A percentile compares a stretch with the other conserved stretches of the same genome.
Conservation (phyloP, 1,140 invertebrate species). For the Hormaphis cornu region DNA sequence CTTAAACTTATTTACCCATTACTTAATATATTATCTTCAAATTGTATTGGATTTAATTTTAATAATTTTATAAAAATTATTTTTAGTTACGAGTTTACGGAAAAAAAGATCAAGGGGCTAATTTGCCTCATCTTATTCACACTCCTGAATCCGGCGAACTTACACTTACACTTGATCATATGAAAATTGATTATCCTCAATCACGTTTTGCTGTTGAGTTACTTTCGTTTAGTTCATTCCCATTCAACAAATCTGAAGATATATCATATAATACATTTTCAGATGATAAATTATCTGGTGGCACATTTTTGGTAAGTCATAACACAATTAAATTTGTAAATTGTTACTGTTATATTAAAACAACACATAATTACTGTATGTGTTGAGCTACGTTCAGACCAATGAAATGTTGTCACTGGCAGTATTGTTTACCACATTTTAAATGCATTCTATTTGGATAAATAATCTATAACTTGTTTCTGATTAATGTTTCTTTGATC, state of each 20-base stretch:
- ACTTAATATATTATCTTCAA: too few relatives aligned
- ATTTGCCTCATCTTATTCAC: slow-evolving; percentile 9
- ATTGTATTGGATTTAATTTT: too few relatives aligned
- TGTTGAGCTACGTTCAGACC: too few relatives aligned
- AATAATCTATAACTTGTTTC: too few relatives aligned
- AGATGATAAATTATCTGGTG: background rate
- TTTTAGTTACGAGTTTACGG: slow-evolving; percentile 17
- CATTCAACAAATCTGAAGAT: slow-evolving; percentile 2
- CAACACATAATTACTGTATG: too few relatives aligned
- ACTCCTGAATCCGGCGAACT: slow-evolving; percentile 20
- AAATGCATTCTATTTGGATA: too few relatives aligned
- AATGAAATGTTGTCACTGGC: too few relatives aligned
- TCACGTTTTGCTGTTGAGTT: slow-evolving; percentile 19
- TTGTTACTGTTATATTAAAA: too few relatives aligned
- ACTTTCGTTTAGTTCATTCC: slow-evolving; percentile 7
- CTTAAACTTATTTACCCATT: too few relatives aligned
- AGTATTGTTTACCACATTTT: too few relatives aligned
- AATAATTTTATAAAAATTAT: background rate
- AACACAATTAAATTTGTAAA: background rate
- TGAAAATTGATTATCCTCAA: background rate
- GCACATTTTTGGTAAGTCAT: slow-evolving; percentile 8
- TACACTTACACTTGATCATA: slow-evolving; percentile 15
- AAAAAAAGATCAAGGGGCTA: slow-evolving; percentile 3
- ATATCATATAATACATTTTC: background rate
- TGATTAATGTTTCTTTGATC: too few relatives aligned